Base-by-base conservation (phyloP, 2,888 invertebrate genomes). In the Sinotaia quadrata region DNA sequence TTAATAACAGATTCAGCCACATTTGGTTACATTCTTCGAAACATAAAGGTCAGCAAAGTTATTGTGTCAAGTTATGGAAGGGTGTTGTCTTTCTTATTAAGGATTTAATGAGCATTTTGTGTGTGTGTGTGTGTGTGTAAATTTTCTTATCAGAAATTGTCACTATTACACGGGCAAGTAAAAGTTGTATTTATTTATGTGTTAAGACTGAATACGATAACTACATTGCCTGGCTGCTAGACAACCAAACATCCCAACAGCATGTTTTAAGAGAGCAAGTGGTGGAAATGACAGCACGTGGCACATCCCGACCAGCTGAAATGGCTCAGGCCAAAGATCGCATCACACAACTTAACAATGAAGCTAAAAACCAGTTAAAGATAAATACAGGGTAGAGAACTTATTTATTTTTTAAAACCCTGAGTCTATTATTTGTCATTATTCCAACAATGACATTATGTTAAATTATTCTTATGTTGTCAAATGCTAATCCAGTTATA, bases 201-300 rank as follows among this genome's bases (percentile, higher is more conserved):
- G 69, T 73, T 21, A 75, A 87, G 87, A 76, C 79, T 15, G 85
- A 85, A 72, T 87, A 87, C 80, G 87, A 87, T 72, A 80, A 80
- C 68, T 87, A 86, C 73, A 80, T 87, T 36, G 76, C 81, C 24
- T 78, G 76, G 51, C 71, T 87, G 56, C 75, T 87, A 65, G 85
- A 86, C 69, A 77, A 78, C 56, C 84, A 85, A 61, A 78, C 81
- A 1, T 77, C 80, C 4, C 82, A 84, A 65, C 83, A 84, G 68
- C 73, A 80, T 31, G 63, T 84, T 33, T 74, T 87, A 37, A 70
- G 82, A 18, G 81, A 84, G 33, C 86, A 87, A 70, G 81, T 85
- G 33, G 78, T 83, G 24, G 82, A 85, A 67, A 83, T 87, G 79
- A 73, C 82, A 2, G 68, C 74, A 1, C 67, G 80, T 2, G 82